These are phyloP conservation scores for Mobula birostris DNA, from an alignment of 2,113 vertebrate genomes.

Conservation along the genomic window DNA sequence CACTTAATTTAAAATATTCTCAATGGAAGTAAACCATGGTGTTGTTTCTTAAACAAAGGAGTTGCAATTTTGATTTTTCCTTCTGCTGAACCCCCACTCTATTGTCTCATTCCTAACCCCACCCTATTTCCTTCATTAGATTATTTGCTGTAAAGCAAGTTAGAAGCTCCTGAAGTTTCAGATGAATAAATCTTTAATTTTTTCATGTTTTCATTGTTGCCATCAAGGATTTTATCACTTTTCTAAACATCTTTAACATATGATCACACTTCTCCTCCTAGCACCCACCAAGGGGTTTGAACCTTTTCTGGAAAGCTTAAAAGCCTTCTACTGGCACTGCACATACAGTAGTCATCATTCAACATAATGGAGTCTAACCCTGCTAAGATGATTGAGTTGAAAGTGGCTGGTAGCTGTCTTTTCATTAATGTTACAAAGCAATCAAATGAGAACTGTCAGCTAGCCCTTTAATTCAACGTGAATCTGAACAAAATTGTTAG, in stretches of 20 bases:
- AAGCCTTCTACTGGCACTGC: neutral
- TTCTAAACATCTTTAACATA: neutral
- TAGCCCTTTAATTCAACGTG: neutral
- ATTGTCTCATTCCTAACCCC: too few species aligned
- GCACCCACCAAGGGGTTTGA: neutral
- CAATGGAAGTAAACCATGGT: too few species aligned
- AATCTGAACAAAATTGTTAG: slow-evolving; percentile 25
- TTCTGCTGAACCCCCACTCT: too few species aligned
- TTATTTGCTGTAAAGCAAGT: too few species aligned
- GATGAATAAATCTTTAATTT: neutral
- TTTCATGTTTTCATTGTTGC: neutral
- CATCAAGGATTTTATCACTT: neutral
- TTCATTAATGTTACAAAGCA: neutral
- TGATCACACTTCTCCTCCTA: neutral
- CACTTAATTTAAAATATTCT: too few species aligned
- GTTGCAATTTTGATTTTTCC: too few species aligned
- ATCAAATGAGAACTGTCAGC: slow-evolving; percentile 18
- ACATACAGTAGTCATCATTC: slow-evolving; percentile 1
- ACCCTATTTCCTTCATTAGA: too few species aligned
- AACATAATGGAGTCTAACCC: neutral
- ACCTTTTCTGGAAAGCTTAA: neutral
- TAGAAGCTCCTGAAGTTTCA: too few species aligned
- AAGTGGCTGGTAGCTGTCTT: neutral
- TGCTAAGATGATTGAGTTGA: slow-evolving; percentile 4
- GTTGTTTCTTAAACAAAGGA: too few species aligned